These are phyloP conservation scores for Cephonodes hylas DNA, from an alignment of 2,888 invertebrate genomes.

Conservation along the genomic window DNA sequence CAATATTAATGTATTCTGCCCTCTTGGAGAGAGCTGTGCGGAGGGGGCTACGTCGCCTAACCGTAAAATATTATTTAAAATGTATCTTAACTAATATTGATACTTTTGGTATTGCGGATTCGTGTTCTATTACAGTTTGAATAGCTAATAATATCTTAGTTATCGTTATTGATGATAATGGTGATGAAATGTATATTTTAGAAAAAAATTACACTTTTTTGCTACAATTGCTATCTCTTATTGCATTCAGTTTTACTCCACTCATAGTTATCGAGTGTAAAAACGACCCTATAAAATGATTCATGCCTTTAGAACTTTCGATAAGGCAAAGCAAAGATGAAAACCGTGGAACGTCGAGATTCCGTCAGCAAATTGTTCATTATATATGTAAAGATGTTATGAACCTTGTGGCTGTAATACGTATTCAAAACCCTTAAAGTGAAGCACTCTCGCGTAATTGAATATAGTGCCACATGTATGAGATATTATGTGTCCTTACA, in stretches of 20 bases:
- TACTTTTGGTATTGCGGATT: not conserved
- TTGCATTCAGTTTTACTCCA: no score
- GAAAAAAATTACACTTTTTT: no score
- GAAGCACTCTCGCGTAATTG: not conserved
- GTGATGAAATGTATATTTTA: no score
- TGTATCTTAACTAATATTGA: not conserved
- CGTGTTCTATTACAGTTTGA: no score
- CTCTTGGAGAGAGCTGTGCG: not conserved
- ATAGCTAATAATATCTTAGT: no score
- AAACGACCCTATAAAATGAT: not conserved
- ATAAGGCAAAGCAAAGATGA: not conserved
- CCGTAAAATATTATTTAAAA: not conserved
- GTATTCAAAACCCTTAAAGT: not conserved
- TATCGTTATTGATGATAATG: no score
- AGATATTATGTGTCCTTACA: not conserved
- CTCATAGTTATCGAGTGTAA: no score
- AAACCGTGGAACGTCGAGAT: not conserved
- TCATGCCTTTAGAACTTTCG: not conserved
- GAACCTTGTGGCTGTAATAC: not conserved
- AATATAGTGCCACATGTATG: not conserved
- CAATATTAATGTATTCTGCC: constrained; percentile 7
- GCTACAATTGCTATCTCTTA: no score
- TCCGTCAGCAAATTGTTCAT: not conserved
- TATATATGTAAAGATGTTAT: not conserved
- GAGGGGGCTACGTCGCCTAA: not conserved